Percentiles rank a stretch among this genome's conserved stretches.
phyloP scores from a whole-genome alignment of 2,797 vertebrate species.

The Amblyraja radiata region DNA sequence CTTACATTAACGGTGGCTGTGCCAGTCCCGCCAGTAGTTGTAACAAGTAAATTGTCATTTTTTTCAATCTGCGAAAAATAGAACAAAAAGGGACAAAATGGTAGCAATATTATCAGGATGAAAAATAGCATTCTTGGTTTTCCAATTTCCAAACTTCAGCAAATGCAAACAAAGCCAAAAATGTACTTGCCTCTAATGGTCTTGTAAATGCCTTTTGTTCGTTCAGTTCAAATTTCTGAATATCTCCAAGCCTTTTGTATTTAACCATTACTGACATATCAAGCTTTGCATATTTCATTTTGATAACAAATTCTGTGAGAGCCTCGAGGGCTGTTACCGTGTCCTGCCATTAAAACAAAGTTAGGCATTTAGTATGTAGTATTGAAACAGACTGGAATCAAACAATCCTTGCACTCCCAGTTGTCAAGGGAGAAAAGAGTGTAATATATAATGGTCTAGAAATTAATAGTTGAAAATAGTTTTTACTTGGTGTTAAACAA shows the following conservation, averaged over 20 bases:
- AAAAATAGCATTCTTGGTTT: neutral
- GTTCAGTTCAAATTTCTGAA: slow-evolving; percentile 57
- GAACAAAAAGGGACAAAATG: slow-evolving; percentile 29
- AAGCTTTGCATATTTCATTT: slow-evolving; percentile 53
- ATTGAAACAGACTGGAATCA: neutral
- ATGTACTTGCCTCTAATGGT: slow-evolving; percentile 62
- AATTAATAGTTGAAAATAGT: no score
- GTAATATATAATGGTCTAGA: neutral
- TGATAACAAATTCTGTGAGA: slow-evolving; percentile 65
- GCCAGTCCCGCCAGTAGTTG: slow-evolving; percentile 66
- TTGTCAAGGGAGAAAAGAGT: neutral
- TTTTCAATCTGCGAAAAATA: slow-evolving; percentile 56
- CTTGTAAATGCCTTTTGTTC: slow-evolving; percentile 58
- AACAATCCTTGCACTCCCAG: neutral
- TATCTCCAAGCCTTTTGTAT: slow-evolving; percentile 55
- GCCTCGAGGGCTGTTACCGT: slow-evolving; percentile 73
- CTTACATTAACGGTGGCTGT: slow-evolving; percentile 77
- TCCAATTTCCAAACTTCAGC: neutral
- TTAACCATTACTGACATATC: slow-evolving; percentile 65
- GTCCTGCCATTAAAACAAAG: slow-evolving; percentile 59
- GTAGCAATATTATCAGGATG: neutral
- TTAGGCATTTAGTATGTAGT: neutral
- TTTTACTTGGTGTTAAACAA: no score
- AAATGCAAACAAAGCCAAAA: neutral
- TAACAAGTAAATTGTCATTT: slow-evolving; percentile 63